These are phyloP conservation scores for Epinephelus moara DNA, from an alignment of 2,113 vertebrate genomes.

Conservation along the genomic window DNA sequence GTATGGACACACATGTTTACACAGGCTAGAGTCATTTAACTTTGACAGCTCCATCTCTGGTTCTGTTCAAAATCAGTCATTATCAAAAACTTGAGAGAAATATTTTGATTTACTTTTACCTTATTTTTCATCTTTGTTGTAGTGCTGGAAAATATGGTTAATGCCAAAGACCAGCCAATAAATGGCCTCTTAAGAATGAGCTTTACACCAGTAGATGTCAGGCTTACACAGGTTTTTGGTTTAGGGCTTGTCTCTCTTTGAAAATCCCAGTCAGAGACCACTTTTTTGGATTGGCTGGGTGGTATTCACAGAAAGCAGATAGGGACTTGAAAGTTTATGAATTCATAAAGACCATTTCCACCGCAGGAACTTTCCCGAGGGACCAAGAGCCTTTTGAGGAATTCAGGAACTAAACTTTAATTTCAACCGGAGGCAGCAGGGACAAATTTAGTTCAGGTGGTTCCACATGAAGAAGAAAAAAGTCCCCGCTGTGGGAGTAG, in stretches of 20 bases:
- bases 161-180: neutral
- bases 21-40: neutral
- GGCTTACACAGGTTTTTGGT: conserved; percentile 35
- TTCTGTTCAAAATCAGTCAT: neutral
- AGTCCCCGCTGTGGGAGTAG: neutral
- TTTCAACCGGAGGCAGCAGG: neutral
- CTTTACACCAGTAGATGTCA: conserved; percentile 63
- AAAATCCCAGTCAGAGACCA: neutral
- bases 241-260: neutral
- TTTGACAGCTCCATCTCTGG: neutral
- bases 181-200: neutral
- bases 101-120: neutral
- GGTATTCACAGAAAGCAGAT: neutral
- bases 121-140: neutral
- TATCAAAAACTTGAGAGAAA: neutral
- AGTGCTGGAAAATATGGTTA: neutral
- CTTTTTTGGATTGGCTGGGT: neutral
- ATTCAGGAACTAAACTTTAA: neutral
- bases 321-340: neutral
- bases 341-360: neutral
- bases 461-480: neutral
- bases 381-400: no score
- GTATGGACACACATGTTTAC: conserved; percentile 80
- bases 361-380: neutral
- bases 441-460: neutral